Evolutionary conservation across 2,888 invertebrate species (phyloP), one percentile per base, ranked within the genome.

Genomic region (Cancer borealis): DNA sequence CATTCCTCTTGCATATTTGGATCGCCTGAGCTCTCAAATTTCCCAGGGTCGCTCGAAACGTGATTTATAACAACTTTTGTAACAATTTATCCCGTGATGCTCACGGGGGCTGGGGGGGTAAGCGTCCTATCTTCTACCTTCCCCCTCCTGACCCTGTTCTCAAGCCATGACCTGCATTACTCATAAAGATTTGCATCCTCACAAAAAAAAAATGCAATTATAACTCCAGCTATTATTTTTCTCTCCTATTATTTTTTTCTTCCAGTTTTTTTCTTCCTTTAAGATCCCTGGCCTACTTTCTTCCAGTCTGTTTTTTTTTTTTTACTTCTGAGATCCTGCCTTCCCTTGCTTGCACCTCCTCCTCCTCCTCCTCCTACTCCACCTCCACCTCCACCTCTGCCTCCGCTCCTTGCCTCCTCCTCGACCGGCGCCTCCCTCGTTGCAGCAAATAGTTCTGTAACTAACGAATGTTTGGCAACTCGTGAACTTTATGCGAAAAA

Each of bases 381-480:
- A 12, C 54, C 54, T 14, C 54, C 54, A 12, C 17, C 54, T 17
- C n/a, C 73, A n/a, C 6, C 73, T 3, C 3, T 21, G 73, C 66
- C 66, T 66, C 21, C 66, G 4, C 5, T 21, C 66, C 66, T 66
- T 66, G n/a, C 54, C 17, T 54, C 54, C 54, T 21, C 54, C 54
- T 54, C 39, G 39, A 0, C 39, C 39, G 39, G 39, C 54, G 54
- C 54, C 54, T 17, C n/a, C 26, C 73, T 26, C 21, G 73, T n/a
- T 8, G 73, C 73, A 6, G 17, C 73, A 26, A 73, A 21, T 73
- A 73, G 21, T 73, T 26, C 26, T 73, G 17, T 26, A 21, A 26
- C 73, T 73, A 26, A 73, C 73, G 73, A 73, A 73, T 73, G 73
- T 73, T 21, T 73, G 73, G 73, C 73, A 73, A 73, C 73, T 26